Conservation (phyloP, 2,888 invertebrate species). For the Noctua janthe region DNA sequence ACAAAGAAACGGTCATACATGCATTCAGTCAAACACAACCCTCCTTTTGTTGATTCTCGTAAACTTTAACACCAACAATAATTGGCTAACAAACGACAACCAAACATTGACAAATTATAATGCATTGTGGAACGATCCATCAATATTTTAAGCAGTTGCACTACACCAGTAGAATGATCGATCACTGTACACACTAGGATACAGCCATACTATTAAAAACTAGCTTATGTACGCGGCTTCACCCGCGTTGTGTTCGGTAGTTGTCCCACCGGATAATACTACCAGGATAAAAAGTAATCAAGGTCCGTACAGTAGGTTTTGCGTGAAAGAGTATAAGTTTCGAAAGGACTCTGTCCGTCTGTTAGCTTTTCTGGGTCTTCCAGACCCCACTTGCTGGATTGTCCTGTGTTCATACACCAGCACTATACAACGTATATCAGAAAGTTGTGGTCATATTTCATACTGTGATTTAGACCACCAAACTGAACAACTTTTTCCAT, state of each 20-base stretch:
- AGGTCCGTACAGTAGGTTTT: neutral
- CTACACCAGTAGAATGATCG: constrained; percentile 20
- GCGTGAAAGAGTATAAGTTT: neutral
- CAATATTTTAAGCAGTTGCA: constrained; percentile 35
- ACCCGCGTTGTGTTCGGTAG: neutral
- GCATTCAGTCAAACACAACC: no score
- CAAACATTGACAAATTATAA: constrained; percentile 10
- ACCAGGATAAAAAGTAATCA: neutral
- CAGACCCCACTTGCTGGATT: no score
- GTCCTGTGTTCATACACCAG: no score
- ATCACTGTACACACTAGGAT: constrained; percentile 6
- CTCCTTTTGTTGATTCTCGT: no score
- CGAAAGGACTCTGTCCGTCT: no score
- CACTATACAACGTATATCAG: no score
- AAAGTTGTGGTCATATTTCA: no score
- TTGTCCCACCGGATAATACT: neutral
- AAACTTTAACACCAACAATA: no score
- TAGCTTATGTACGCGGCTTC: neutral
- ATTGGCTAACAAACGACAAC: constrained; percentile 1
- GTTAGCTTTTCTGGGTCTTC: no score
- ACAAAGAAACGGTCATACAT: no score
- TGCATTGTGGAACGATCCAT: constrained; percentile 38
- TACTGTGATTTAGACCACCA: no score
- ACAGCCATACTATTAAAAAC: neutral
- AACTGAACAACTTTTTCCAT: no score